phyloP scores from a whole-genome alignment of 1,140 invertebrate genomes.

The Macrobrachium rosenbergii region DNA sequence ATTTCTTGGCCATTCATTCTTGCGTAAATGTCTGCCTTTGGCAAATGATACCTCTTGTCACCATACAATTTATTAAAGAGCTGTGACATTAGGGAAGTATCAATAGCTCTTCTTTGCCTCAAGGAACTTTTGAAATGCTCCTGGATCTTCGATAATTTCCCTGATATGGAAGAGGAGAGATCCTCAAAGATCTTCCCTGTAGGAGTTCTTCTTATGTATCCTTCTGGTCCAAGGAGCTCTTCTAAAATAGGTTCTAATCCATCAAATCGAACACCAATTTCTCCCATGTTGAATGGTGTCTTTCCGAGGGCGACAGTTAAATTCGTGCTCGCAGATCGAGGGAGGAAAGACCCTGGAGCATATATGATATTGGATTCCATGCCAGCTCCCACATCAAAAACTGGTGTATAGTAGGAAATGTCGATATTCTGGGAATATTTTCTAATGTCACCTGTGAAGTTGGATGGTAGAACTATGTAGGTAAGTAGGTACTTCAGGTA shows the following conservation, averaged over 20 bases:
- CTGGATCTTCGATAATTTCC: background rate
- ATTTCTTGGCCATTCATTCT: conserved; percentile 45
- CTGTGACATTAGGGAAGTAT: background rate
- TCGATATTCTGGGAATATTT: conserved; percentile 45
- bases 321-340: conserved; percentile 45
- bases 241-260: conserved; percentile 35
- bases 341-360: conserved; percentile 46
- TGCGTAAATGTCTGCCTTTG: conserved; percentile 27
- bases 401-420: conserved; percentile 28
- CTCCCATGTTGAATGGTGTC: conserved; percentile 31
- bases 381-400: conserved; percentile 34
- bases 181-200: conserved; percentile 17
- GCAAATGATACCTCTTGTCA: background rate
- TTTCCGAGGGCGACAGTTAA: conserved; percentile 22
- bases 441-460: conserved; percentile 41
- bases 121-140: background rate
- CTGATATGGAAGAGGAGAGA: background rate
- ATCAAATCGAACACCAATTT: conserved; percentile 37
- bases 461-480: conserved; percentile 6
- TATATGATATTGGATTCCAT: conserved; percentile 52
- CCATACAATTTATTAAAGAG: conserved; percentile 24
- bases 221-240: conserved; percentile 30
- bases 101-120: conserved; percentile 8
- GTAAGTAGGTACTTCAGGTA: background rate
- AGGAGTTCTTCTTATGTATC: conserved; percentile 19